These are phyloP conservation scores for Naja naja DNA, from an alignment of 2,113 vertebrate species.

Conservation along the genomic window DNA sequence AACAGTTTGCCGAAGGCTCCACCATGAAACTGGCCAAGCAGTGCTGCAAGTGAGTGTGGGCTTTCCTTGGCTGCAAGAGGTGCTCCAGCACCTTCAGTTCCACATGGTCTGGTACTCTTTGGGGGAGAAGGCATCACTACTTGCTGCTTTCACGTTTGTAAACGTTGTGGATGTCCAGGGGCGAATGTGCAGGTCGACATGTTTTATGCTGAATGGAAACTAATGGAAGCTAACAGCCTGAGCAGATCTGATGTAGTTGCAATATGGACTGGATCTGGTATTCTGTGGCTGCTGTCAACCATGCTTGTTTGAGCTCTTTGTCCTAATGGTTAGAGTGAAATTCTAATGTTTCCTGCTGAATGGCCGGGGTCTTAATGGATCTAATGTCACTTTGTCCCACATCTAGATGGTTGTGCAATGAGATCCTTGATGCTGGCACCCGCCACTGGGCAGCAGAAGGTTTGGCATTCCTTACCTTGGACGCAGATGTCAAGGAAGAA, in stretches of 20 bases:
- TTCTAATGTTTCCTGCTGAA: neutral
- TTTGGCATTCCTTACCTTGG: constrained; percentile 96
- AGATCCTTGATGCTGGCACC: constrained; percentile 77
- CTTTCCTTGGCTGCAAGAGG: accelerated
- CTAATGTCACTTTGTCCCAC: accelerated
- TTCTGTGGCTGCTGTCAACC: neutral
- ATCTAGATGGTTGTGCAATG: constrained; percentile 91
- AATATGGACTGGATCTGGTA: neutral
- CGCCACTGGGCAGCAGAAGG: constrained; percentile 95
- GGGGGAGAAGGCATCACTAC: neutral
- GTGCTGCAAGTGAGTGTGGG: constrained; percentile 87
- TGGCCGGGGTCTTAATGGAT: neutral
- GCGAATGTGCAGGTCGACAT: neutral
- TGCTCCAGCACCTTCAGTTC: neutral
- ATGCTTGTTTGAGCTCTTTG: neutral
- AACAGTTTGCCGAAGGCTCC: constrained; percentile 97
- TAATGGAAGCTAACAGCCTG: neutral
- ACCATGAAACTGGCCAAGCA: constrained; percentile 94
- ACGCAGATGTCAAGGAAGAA: constrained; percentile 95
- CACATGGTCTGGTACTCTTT: neutral
- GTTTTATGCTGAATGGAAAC: neutral
- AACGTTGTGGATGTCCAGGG: neutral
- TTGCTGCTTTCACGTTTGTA: neutral
- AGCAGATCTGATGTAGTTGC: neutral
- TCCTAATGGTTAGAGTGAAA: neutral